These are phyloP conservation scores for Hippocampus kuda DNA, from an alignment of 2,797 vertebrate species.

Conservation along the genomic window DNA sequence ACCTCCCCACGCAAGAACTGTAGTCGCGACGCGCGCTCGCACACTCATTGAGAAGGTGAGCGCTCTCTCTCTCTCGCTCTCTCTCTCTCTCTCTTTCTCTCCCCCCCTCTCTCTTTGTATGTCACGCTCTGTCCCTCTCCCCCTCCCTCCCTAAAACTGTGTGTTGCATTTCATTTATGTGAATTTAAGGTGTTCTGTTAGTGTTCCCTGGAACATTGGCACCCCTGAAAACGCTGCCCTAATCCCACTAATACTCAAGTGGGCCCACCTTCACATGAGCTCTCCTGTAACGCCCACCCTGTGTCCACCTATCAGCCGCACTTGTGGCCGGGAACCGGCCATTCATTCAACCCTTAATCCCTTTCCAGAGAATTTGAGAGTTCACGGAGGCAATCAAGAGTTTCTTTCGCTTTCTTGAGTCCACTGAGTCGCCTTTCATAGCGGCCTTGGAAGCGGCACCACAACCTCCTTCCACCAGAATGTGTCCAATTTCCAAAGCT, in stretches of 20 bases:
- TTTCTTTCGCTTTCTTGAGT: constrained; percentile 22
- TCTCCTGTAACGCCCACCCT: constrained; percentile 45
- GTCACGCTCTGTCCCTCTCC: constrained; percentile 12
- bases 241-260: constrained; percentile 18
- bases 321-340: constrained; percentile 39
- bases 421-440: background rate
- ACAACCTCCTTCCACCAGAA: background rate
- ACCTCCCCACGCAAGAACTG: constrained; percentile 36
- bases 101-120: constrained; percentile 17
- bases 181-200: too few relatives aligned
- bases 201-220: too few relatives aligned
- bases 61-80: constrained; percentile 14
- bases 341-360: constrained; percentile 61
- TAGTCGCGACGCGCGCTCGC: constrained; percentile 11
- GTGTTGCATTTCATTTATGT: too few relatives aligned
- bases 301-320: constrained; percentile 33
- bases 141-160: background rate
- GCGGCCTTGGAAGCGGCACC: background rate
- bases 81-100: constrained; percentile 15
- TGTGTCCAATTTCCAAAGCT: too few relatives aligned
- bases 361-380: constrained; percentile 32
- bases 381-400: constrained; percentile 31
- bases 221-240: constrained; percentile 16
- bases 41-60: constrained; percentile 34
- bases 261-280: constrained; percentile 36